Conservation (phyloP, 2,797 vertebrate species). For the Sternarchorhynchus goeldii region DNA sequence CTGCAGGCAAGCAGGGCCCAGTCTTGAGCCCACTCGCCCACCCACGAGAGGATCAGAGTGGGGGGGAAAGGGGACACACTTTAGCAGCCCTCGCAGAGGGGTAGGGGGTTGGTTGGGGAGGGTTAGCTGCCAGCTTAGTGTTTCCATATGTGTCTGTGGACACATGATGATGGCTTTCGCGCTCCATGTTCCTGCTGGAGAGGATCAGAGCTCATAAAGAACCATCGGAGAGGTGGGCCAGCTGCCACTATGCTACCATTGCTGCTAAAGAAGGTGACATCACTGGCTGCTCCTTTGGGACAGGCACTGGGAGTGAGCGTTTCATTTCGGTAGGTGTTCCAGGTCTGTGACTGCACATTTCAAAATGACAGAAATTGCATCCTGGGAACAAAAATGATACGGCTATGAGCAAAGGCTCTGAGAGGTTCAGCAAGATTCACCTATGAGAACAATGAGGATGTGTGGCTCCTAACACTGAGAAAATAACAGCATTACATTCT, state of each 20-base stretch:
- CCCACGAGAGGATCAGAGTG: constrained; percentile 25
- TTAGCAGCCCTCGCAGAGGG: constrained; percentile 40
- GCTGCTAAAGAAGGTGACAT: constrained; percentile 53
- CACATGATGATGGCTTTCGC: constrained; percentile 33
- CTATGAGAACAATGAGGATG: constrained; percentile 2
- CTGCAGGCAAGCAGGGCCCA: constrained; percentile 2
- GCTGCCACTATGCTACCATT: constrained; percentile 39
- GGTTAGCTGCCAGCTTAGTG: constrained; percentile 30
- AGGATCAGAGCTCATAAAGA: constrained; percentile 38
- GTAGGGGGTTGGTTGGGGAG: constrained; percentile 16
- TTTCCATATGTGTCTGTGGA: constrained; percentile 55
- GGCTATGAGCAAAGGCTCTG: not conserved
- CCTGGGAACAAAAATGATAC: constrained; percentile 2
- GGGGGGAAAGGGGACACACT: constrained; percentile 38
- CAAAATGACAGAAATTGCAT: constrained; percentile 44
- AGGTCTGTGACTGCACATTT: constrained; percentile 45
- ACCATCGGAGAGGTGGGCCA: constrained; percentile 39
- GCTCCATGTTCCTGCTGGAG: constrained; percentile 36
- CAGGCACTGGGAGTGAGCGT: constrained; percentile 28
- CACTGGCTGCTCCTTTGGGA: constrained; percentile 48
- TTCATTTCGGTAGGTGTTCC: constrained; percentile 53
- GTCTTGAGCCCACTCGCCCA: constrained; percentile 12
- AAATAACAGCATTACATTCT: not conserved
- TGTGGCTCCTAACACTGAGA: not conserved
- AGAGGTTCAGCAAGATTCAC: constrained; percentile 13